These are phyloP conservation scores for Fragum fragum DNA, from an alignment of 2,888 invertebrate species.

Conservation along the genomic window DNA sequence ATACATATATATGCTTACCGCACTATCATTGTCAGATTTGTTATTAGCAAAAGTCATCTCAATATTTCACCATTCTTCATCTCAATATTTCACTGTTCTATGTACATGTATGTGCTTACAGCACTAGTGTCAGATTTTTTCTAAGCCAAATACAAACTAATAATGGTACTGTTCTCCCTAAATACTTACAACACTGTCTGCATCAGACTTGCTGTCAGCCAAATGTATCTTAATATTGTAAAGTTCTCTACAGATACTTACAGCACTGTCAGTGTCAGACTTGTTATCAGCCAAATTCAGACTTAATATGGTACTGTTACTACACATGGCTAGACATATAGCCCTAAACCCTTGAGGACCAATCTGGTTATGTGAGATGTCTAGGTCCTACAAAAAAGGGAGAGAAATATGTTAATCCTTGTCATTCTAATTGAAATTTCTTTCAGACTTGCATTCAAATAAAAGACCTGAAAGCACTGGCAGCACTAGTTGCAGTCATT, in stretches of 20 bases:
- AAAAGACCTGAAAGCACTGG: too few species aligned
- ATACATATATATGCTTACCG: conserved; percentile 76
- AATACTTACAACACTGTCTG: conserved; percentile 76
- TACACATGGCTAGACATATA: conserved; percentile 77
- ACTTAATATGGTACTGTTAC: conserved; percentile 72
- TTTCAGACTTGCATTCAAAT: too few species aligned
- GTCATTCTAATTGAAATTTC: too few species aligned
- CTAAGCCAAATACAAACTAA: conserved; percentile 77
- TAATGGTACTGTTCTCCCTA: conserved; percentile 75
- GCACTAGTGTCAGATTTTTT: conserved; percentile 73
- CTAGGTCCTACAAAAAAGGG: conserved; percentile 69
- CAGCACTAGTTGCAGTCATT: too few species aligned
- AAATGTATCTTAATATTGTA: conserved; percentile 75
- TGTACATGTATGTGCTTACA: conserved; percentile 79
- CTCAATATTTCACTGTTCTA: conserved; percentile 73
- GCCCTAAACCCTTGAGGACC: conserved; percentile 80
- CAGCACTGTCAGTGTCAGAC: conserved; percentile 81
- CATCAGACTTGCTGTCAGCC: conserved; percentile 74
- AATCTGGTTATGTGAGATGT: conserved; percentile 78
- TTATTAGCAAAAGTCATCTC: conserved; percentile 80
- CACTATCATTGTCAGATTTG: conserved; percentile 71
- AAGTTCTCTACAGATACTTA: conserved; percentile 75
- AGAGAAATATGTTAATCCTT: too few species aligned
- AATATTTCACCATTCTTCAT: conserved; percentile 72
- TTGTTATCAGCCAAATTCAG: conserved; percentile 80